phyloP scores from a whole-genome alignment of 2,888 invertebrate genomes.

The Venusia cambrica region DNA sequence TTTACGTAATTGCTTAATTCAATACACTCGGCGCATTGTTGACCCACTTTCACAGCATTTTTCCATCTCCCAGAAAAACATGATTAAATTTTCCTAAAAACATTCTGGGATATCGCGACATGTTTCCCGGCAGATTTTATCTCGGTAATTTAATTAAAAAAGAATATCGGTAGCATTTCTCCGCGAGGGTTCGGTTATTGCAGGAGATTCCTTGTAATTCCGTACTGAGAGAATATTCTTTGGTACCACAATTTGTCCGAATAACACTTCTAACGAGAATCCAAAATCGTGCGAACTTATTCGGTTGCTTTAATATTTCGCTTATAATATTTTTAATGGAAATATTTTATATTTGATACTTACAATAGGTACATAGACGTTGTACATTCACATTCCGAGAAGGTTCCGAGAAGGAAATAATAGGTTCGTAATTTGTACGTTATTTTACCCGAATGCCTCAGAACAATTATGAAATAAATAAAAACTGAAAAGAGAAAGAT shows the following conservation, averaged over 20 bases:
- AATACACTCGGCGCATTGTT: conserved; percentile 10
- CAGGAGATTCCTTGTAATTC: conserved; percentile 44
- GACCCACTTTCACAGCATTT: conserved; percentile 16
- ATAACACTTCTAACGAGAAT: conserved; percentile 29
- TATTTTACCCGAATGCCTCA: too few species aligned
- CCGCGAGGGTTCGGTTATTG: conserved; percentile 50
- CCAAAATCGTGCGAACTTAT: conserved; percentile 7
- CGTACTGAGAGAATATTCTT: conserved; percentile 42
- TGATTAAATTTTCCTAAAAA: conserved; percentile 29
- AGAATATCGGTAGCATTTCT: conserved; percentile 50
- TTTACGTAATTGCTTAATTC: conserved; percentile 9
- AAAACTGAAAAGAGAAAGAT: too few species aligned
- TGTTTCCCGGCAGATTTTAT: conserved; percentile 34
- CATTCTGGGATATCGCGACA: conserved; percentile 29
- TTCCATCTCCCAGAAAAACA: conserved; percentile 27
- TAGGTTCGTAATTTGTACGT: too few species aligned
- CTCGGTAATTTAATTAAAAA: conserved; percentile 55
- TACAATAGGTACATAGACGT: too few species aligned
- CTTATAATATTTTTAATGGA: neutral
- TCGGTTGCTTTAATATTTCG: too few species aligned
- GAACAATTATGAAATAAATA: too few species aligned
- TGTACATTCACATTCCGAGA: too few species aligned
- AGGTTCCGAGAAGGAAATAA: too few species aligned
- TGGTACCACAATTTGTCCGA: conserved; percentile 42
- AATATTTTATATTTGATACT: neutral